Base-by-base conservation (phyloP, 2,113 vertebrate species). In the Euleptes europaea region DNA sequence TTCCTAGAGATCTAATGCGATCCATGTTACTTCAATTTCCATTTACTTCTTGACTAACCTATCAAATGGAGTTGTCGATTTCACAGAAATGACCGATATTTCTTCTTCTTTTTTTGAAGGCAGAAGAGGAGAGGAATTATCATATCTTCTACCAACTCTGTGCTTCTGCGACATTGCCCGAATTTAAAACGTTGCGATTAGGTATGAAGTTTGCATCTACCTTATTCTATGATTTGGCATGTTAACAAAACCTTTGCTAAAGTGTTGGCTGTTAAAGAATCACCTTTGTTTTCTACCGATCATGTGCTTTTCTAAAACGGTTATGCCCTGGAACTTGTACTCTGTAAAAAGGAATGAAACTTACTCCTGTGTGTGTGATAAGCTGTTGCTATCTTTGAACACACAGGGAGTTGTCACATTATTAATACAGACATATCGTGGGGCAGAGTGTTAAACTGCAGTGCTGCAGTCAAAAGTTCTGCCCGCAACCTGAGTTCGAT, bases 111-210 rank as follows among this genome's bases (percentile, higher is more conserved):
- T 73, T 60, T 91, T 94, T 84, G 96, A 93, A 99, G 99, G 99
- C 99, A 82, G 98, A 99, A 82, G 98, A 99, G 49, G 98, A 99
- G 94, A 97, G 98, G 94, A 99, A 99, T 95, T 99, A 99, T 90
- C 98, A 99, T 86, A 97, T 99, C 93, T 99, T 99, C 95, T 99
- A 99, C 94, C 99, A 99, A 88, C 97, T 99, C 76, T 99, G 99
- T 96, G 98, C 98, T 86, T 99, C 98, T 79, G 96, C 97, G 86
- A 95, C 98, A 80, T 93, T 98, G 88, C 97, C 98, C 0, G 98
- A 99, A 92, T 97, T 98, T 93, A 98, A 97, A 95, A 95, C 86
- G 75, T 96, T 99, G 1, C 97, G 96, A 83, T 97, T 99, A 89
- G 96, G 99, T 99, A 97, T 60, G 95, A 60, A 84, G 74, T 40